Base-by-base conservation (phyloP, 2,888 invertebrate genomes). In the Pyrochroa serraticornis region DNA sequence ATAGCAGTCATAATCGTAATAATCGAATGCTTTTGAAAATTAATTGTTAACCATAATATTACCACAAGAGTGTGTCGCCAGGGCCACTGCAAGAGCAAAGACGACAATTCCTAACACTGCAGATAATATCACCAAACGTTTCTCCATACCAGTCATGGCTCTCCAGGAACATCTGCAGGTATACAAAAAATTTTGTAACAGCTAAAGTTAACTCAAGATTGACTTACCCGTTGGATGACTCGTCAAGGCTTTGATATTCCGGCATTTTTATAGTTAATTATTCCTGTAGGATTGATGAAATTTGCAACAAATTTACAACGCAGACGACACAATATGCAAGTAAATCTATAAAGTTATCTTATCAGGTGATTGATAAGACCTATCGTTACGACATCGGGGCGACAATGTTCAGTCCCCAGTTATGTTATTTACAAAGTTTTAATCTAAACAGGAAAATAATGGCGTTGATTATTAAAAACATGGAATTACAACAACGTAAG, bases 241-340 rank as follows among this genome's bases (percentile, higher is more conserved):
- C 48, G 12, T 35, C 50, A 3, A 57, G 31, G 14, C 51, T 44
- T 42, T 57, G 46, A 32, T 57, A 57, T 22, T 51, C 57, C 6
- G 57, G 57, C 57, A 57, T 57, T 35, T 46, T 57, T 38, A 34
- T 7, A 3, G 22, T n/a, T n/a, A 14, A 30, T 22, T 7, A 6
- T 8, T 14, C 5, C 22, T 5, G 1, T 12, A 31, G 10, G 8
- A 14, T 13, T 14, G 5, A 32, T 3, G 3, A 22, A 22, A 22
- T 22, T 22, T 22, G 22, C 22, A 22, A 2, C 5, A 22, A 5
- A 22, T 2, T 22, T 22, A 22, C 22, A 3, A 2, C 5, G 22
- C 22, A 22, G 22, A 22, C 22, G 2, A 22, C 22, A 22, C 22
- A 22, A 22, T 22, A 22, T 22, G 22, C 22, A 22, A 22, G 22